Conservation (phyloP, 2,797 vertebrate species). For the Valencia hispanica region DNA sequence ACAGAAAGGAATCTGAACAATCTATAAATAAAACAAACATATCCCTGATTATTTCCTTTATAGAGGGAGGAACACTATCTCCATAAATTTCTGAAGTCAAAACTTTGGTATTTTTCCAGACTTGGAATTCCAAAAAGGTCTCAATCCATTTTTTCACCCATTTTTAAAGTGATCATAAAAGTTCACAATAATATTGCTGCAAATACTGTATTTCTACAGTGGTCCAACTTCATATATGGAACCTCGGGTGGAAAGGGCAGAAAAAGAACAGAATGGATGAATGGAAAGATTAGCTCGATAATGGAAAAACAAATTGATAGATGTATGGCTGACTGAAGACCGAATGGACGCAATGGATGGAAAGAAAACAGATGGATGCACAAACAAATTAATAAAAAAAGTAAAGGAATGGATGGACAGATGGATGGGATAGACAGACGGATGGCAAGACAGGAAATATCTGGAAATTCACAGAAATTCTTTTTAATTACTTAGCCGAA, state of each 20-base stretch:
- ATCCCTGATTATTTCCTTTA: not conserved
- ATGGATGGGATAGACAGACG: too few species aligned
- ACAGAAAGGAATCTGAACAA: constrained; percentile 97
- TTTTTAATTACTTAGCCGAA: not conserved
- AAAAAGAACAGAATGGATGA: not conserved
- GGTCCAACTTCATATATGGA: too few species aligned
- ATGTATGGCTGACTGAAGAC: not conserved
- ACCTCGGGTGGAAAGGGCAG: not conserved
- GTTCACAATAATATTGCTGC: not conserved
- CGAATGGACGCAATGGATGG: not conserved
- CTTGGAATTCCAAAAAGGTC: too few species aligned
- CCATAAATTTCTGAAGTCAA: not conserved
- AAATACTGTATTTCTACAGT: too few species aligned
- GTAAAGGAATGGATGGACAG: not conserved
- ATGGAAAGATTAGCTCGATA: not conserved
- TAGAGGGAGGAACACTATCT: not conserved
- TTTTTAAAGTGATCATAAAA: not conserved
- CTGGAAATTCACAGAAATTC: not conserved
- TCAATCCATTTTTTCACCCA: not conserved
- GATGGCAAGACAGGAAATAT: not conserved
- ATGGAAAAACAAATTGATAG: not conserved
- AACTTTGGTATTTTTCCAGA: not conserved
- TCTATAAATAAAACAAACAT: constrained; percentile 71
- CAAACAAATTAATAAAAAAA: too few species aligned
- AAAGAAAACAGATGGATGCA: too few species aligned